phyloP scores from a whole-genome alignment of 2,113 vertebrate genomes.

The Eurypyga helias region DNA sequence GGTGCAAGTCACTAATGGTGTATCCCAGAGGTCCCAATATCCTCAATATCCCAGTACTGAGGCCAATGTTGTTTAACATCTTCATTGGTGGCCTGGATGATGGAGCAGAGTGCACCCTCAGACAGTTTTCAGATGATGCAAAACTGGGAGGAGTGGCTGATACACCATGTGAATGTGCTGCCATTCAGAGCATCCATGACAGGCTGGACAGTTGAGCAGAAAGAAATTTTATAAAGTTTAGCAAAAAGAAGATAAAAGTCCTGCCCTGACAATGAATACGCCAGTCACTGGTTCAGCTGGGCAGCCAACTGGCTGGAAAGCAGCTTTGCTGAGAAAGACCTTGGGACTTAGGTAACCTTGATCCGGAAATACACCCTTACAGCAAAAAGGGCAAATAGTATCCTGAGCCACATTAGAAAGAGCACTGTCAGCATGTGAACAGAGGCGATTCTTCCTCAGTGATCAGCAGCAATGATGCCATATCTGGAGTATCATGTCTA shows the following conservation, averaged over 20 bases:
- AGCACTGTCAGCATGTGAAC: neutral
- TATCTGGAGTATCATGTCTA: neutral
- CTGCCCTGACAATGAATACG: neutral
- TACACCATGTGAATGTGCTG: rapidly evolving
- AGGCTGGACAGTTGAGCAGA: neutral
- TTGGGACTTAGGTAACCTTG: neutral
- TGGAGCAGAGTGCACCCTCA: neutral
- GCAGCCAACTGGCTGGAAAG: neutral
- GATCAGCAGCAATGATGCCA: neutral
- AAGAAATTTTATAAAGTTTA: neutral
- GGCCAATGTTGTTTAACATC: neutral
- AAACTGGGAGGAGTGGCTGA: neutral
- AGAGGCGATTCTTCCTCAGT: neutral
- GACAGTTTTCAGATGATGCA: neutral
- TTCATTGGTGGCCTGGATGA: neutral
- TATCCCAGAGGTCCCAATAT: neutral
- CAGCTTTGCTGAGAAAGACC: neutral
- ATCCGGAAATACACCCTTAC: neutral
- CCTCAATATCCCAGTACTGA: neutral
- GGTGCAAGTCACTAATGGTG: neutral
- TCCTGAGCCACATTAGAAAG: neutral
- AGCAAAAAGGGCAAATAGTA: neutral
- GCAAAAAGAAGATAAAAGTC: neutral
- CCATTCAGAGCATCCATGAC: neutral
- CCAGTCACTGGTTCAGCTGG: neutral